Evolutionary conservation across 64 coral and sea anemone species (phyloP).

Genomic region (Montipora sp.): DNA sequence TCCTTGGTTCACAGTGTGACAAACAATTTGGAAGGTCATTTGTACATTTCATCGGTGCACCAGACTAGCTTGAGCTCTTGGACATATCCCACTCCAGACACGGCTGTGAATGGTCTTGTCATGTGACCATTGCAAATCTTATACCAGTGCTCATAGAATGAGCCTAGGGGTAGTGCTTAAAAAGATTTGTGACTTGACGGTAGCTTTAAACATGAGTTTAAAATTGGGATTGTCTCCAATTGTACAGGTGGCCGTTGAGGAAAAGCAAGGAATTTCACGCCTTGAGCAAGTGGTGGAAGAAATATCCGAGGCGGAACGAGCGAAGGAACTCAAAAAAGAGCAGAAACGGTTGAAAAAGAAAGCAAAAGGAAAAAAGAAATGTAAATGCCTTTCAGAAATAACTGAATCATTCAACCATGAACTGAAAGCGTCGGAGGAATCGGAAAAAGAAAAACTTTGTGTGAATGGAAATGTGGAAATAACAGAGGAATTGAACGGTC

Average conservation of each 20-base stretch:
- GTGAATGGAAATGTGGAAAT: conserved; percentile 67
- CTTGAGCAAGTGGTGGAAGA: conserved; percentile 98
- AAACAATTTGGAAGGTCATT: too few species aligned
- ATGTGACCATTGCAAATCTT: too few species aligned
- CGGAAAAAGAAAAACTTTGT: conserved; percentile 50
- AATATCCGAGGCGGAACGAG: conserved; percentile 91
- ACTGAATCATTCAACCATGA: conserved; percentile 21
- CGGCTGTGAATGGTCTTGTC: too few species aligned
- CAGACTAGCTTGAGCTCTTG: too few species aligned
- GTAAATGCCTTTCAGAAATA: conserved; percentile 58
- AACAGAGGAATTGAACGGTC: neutral
- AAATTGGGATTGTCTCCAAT: neutral
- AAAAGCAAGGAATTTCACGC: conserved; percentile 94
- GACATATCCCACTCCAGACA: too few species aligned
- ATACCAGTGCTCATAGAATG: too few species aligned
- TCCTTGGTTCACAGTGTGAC: too few species aligned
- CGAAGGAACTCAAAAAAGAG: conserved; percentile 88
- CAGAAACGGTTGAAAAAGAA: conserved; percentile 96
- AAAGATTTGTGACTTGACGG: neutral
- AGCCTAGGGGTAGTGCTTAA: too few species aligned
- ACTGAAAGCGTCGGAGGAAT: conserved; percentile 25
- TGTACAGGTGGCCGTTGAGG: conserved; percentile 85
- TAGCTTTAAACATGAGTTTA: neutral
- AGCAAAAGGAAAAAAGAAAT: conserved; percentile 92
- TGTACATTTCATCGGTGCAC: too few species aligned